Percentiles rank a stretch among this genome's conserved stretches.
phyloP scores from a whole-genome alignment of 2,797 vertebrate species.

The Dendrocincla tyrannina region DNA sequence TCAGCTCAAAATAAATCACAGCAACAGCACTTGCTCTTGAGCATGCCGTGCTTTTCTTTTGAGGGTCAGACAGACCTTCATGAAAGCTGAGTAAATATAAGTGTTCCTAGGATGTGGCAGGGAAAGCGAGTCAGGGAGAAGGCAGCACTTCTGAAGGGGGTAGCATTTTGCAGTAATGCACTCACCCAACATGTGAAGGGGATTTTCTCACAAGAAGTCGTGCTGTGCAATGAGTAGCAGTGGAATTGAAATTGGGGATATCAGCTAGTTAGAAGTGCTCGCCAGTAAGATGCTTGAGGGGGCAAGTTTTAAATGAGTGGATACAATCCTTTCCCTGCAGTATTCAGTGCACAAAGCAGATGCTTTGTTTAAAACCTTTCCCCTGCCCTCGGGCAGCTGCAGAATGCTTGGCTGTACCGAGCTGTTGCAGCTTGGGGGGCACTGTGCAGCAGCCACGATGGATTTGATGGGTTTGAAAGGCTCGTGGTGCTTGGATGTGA shows the following conservation, averaged over 20 bases:
- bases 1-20: slow-evolving; percentile 1
- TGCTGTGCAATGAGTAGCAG: rapidly evolving
- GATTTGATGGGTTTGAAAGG: neutral
- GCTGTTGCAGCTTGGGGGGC: neutral
- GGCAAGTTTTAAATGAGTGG: neutral
- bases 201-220: neutral
- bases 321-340: neutral
- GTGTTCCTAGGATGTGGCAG: neutral
- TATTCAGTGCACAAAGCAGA: neutral
- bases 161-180: neutral
- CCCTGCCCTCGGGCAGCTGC: neutral
- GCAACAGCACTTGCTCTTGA: neutral
- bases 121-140: neutral
- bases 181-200: neutral
- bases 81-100: neutral
- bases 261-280: neutral
- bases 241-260: neutral
- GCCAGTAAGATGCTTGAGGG: neutral
- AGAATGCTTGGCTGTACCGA: neutral
- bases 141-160: neutral
- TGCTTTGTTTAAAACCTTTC: neutral
- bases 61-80: slow-evolving; percentile 5
- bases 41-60: neutral
- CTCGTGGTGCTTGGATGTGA: rapidly evolving
- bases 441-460: neutral